phyloP scores from a whole-genome alignment of 2,888 invertebrate genomes.

The Parnassius mnemosyne region DNA sequence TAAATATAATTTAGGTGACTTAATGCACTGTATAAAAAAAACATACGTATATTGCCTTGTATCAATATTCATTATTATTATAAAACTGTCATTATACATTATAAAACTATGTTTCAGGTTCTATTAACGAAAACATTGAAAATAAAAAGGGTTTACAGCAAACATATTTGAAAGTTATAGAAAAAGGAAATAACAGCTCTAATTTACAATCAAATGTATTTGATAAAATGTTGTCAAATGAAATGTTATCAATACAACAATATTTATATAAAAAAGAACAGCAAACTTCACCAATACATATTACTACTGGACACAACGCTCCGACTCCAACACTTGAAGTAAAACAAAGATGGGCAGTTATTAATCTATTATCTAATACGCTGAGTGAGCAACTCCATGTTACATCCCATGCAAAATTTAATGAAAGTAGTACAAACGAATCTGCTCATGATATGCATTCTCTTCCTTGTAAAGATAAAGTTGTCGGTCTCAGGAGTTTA shows the following conservation, averaged over 20 bases:
- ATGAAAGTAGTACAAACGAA: slow-evolving; percentile 18
- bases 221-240: slow-evolving; percentile 61
- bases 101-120: background rate
- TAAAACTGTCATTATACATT: too few relatives aligned
- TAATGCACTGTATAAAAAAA: too few relatives aligned
- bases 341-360: slow-evolving; percentile 56
- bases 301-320: slow-evolving; percentile 38
- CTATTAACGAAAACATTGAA: background rate
- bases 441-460: slow-evolving; percentile 10
- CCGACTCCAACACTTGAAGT: slow-evolving; percentile 51
- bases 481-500: slow-evolving; percentile 58
- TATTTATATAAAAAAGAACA: slow-evolving; percentile 49
- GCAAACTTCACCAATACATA: slow-evolving; percentile 35
- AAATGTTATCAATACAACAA: slow-evolving; percentile 59
- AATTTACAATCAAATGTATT: slow-evolving; percentile 57
- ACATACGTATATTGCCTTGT: too few relatives aligned
- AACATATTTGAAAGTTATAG: background rate
- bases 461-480: slow-evolving; percentile 41
- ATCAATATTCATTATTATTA: too few relatives aligned
- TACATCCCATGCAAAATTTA: slow-evolving; percentile 25
- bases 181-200: background rate
- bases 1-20: background rate
- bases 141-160: background rate
- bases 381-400: slow-evolving; percentile 3
- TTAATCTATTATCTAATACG: slow-evolving; percentile 38